These are phyloP conservation scores for Lasioglossum calceatum DNA, from an alignment of 2,888 invertebrate species.

Conservation along the genomic window DNA sequence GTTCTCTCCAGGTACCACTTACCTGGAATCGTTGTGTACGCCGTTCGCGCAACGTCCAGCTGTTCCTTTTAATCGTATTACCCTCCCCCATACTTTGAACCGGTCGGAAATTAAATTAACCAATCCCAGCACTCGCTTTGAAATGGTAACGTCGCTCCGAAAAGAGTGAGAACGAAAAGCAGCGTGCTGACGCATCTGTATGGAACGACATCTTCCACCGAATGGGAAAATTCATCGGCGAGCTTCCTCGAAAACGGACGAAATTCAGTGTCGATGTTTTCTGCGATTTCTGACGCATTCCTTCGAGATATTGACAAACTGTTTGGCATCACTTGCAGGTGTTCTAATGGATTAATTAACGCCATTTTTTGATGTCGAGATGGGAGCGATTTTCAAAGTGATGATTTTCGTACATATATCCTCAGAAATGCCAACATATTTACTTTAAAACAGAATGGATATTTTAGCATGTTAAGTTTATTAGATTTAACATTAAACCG, in stretches of 20 bases:
- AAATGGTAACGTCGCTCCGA: conserved; percentile 25
- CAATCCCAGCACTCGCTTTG: conserved; percentile 49
- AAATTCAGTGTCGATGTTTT: background rate
- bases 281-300: background rate
- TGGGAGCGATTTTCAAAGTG: background rate
- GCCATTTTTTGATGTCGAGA: background rate
- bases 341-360: background rate
- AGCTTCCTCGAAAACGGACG: background rate
- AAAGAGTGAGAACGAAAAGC: background rate
- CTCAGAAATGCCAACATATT: background rate
- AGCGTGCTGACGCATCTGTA: conserved; percentile 16
- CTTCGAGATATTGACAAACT: background rate
- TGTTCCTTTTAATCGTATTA: conserved; percentile 61
- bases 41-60: conserved; percentile 43
- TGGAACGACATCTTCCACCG: background rate
- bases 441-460: background rate
- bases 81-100: conserved; percentile 40
- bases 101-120: conserved; percentile 57
- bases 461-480: background rate
- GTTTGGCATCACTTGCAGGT: background rate
- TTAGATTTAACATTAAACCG: background rate
- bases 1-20: conserved; percentile 13
- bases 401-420: no score
- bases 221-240: conserved; percentile 7
- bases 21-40: conserved; percentile 42